These are phyloP conservation scores for Hydriomena furcata DNA, from an alignment of 2,888 invertebrate species.

Conservation along the genomic window DNA sequence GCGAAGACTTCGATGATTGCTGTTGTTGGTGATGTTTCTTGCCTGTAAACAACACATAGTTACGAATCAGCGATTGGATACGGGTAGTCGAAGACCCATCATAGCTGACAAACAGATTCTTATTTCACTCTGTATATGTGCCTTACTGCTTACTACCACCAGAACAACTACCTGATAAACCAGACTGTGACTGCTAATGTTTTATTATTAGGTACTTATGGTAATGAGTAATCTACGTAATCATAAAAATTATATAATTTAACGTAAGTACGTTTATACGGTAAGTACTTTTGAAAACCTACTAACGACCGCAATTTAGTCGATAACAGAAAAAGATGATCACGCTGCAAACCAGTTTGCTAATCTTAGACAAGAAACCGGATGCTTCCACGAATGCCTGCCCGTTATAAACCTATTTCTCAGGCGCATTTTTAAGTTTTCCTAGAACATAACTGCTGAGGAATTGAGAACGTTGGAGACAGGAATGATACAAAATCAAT, in stretches of 20 bases:
- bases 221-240: too few relatives aligned
- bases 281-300: background rate
- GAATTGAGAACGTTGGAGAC: conserved; percentile 12
- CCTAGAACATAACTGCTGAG: conserved; percentile 31
- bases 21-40: conserved; percentile 69
- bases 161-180: too few relatives aligned
- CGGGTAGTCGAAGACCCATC: too few relatives aligned
- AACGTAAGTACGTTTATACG: too few relatives aligned
- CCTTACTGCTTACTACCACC: too few relatives aligned
- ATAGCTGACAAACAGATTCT: too few relatives aligned
- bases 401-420: conserved; percentile 12
- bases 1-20: conserved; percentile 65
- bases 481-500: conserved; percentile 35
- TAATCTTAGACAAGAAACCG: conserved; percentile 12
- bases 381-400: conserved; percentile 1
- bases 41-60: conserved; percentile 50
- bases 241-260: too few relatives aligned
- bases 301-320: conserved; percentile 2
- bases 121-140: too few relatives aligned
- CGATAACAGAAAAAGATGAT: conserved; percentile 1
- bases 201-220: too few relatives aligned
- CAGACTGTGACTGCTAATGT: too few relatives aligned
- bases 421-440: conserved; percentile 25
- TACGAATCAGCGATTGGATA: too few relatives aligned
- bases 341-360: conserved; percentile 12